phyloP scores from a whole-genome alignment of 2,797 vertebrate species.

The Kryptolebias ocellatus region DNA sequence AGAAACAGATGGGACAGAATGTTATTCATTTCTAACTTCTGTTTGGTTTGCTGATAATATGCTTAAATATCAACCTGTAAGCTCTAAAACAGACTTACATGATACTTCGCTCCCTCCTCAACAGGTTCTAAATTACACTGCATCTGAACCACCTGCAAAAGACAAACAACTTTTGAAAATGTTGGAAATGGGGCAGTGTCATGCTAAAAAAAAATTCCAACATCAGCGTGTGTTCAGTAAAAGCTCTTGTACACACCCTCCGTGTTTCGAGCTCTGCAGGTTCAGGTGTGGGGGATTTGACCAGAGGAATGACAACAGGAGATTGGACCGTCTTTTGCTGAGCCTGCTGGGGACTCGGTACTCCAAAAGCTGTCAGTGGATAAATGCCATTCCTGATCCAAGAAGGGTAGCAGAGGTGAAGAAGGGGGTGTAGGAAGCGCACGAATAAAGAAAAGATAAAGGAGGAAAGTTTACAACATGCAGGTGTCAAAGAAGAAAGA shows the following conservation, averaged over 20 bases:
- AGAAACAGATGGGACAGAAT: conserved; percentile 16
- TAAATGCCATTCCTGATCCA: conserved; percentile 90
- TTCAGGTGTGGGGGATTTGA: conserved; percentile 95
- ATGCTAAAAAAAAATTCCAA: no score
- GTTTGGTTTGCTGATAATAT: not conserved
- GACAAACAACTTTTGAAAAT: conserved; percentile 1
- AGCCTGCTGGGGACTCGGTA: conserved; percentile 90
- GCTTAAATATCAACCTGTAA: not conserved
- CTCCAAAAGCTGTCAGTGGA: conserved; percentile 92
- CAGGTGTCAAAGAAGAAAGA: not conserved
- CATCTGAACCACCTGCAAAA: conserved; percentile 90
- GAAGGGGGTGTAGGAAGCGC: not conserved
- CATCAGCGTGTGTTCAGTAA: not conserved
- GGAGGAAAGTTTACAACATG: not conserved
- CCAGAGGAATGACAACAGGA: conserved; percentile 90
- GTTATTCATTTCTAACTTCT: not conserved
- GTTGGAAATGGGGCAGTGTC: not conserved
- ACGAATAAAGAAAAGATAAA: not conserved
- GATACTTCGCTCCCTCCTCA: conserved; percentile 93
- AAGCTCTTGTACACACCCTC: conserved; percentile 79
- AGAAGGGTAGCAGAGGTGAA: not conserved
- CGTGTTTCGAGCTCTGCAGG: conserved; percentile 94
- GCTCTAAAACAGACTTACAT: conserved; percentile 79
- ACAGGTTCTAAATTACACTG: conserved; percentile 94
- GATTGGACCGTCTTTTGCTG: conserved; percentile 90